phyloP scores from a whole-genome alignment of 1,140 invertebrate species.

The Marisa cornuarietis region DNA sequence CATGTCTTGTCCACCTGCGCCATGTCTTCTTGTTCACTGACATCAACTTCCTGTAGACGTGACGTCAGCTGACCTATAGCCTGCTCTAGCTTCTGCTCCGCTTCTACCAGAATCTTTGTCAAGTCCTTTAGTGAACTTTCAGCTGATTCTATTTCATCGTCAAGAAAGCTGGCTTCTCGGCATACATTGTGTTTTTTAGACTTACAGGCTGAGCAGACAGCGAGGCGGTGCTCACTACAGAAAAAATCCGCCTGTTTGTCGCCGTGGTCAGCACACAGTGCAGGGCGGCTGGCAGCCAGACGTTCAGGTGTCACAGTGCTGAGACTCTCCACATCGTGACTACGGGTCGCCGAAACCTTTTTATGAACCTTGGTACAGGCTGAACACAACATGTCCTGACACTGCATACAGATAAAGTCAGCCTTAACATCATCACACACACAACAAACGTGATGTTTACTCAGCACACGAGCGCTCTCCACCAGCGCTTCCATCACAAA shows the following conservation, averaged over 20 bases:
- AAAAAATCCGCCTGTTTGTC: background rate
- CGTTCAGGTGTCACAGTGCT: background rate
- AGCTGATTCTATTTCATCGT: background rate
- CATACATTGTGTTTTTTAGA: background rate
- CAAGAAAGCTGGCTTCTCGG: background rate
- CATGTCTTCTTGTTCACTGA: background rate
- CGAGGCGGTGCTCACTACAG: background rate
- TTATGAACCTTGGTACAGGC: background rate
- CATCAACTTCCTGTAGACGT: background rate
- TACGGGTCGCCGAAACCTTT: background rate
- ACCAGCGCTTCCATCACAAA: conserved; percentile 3
- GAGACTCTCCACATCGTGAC: background rate
- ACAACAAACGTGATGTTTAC: conserved; percentile 3
- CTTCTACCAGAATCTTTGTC: background rate
- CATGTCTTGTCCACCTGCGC: background rate
- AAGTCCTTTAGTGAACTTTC: background rate
- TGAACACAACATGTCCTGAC: conserved; percentile 7
- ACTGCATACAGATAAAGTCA: background rate
- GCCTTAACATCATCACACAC: conserved; percentile 7
- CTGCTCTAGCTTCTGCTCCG: background rate
- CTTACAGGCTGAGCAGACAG: conserved; percentile 1
- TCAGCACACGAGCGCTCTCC: background rate
- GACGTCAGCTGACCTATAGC: background rate
- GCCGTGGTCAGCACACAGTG: background rate
- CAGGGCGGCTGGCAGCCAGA: background rate